Conservation (phyloP, 2,888 invertebrate genomes). For the Belgica antarctica region DNA sequence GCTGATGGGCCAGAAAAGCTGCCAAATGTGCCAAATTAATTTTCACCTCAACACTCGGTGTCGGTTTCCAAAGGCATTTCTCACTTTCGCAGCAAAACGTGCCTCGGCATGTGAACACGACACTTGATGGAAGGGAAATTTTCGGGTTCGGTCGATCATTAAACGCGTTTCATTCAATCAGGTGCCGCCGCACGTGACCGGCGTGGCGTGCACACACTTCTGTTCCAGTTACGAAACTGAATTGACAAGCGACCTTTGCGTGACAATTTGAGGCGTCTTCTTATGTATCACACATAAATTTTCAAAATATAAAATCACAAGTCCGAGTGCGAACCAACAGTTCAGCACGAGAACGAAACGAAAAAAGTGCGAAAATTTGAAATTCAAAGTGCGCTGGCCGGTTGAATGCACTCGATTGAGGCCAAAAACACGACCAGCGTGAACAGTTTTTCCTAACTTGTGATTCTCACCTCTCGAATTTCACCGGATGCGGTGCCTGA, state of each 20-base stretch:
- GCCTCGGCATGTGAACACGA: background rate
- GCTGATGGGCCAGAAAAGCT: no score
- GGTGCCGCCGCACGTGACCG: background rate
- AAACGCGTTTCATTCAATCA: background rate
- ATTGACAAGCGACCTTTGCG: no score
- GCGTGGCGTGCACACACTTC: no score
- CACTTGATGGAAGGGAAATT: background rate
- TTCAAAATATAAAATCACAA: no score
- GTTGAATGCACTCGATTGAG: constrained; percentile 38
- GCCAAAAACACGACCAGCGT: constrained; percentile 28
- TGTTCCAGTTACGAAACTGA: no score
- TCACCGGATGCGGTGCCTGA: constrained; percentile 55
- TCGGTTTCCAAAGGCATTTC: no score
- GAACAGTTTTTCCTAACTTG: no score
- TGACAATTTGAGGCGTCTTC: no score
- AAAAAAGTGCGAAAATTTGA: background rate
- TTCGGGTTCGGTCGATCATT: background rate
- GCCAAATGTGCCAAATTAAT: background rate
- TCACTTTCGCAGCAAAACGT: background rate
- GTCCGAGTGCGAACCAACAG: no score
- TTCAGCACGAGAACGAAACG: constrained; percentile 21
- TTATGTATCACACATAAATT: no score
- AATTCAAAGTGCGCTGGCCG: no score
- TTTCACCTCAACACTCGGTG: background rate
- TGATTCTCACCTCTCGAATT: constrained; percentile 54